Evolutionary conservation across 2,797 vertebrate species (phyloP).

Genomic region (Micropoecilia bifurca): DNA sequence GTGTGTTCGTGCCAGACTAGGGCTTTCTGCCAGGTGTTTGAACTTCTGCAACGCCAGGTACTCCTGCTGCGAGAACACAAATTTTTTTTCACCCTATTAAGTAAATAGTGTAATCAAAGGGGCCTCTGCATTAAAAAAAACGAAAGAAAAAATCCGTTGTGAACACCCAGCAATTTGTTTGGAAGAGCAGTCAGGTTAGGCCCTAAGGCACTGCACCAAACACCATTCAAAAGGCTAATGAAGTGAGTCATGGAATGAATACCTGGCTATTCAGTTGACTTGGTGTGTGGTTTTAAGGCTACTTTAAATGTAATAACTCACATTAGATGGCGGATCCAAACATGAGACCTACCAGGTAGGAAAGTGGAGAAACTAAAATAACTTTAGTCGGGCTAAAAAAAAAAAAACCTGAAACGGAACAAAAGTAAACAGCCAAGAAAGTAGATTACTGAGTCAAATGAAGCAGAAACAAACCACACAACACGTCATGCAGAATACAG

Average conservation of each 20-base stretch:
- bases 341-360: not conserved
- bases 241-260: constrained; percentile 50
- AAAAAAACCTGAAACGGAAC: not conserved
- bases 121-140: constrained; percentile 64
- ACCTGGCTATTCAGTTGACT: constrained; percentile 51
- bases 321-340: not conserved
- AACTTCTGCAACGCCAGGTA: constrained; percentile 79
- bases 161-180: constrained; percentile 85
- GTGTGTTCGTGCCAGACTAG: constrained; percentile 60
- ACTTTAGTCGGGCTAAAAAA: not conserved
- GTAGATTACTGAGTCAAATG: not conserved
- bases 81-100: constrained; percentile 82
- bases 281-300: constrained; percentile 37
- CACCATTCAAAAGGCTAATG: constrained; percentile 67
- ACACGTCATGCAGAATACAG: not conserved
- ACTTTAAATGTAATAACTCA: constrained; percentile 27
- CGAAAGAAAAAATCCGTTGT: constrained; percentile 60
- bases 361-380: not conserved
- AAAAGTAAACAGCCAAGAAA: not conserved
- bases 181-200: constrained; percentile 75
- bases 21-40: constrained; percentile 76
- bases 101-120: constrained; percentile 84
- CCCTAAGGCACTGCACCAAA: constrained; percentile 72
- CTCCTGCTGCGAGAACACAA: constrained; percentile 77
- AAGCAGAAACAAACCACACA: not conserved